Base-by-base conservation (phyloP, 2,113 vertebrate species). In the Formicarius rufipectus region DNA sequence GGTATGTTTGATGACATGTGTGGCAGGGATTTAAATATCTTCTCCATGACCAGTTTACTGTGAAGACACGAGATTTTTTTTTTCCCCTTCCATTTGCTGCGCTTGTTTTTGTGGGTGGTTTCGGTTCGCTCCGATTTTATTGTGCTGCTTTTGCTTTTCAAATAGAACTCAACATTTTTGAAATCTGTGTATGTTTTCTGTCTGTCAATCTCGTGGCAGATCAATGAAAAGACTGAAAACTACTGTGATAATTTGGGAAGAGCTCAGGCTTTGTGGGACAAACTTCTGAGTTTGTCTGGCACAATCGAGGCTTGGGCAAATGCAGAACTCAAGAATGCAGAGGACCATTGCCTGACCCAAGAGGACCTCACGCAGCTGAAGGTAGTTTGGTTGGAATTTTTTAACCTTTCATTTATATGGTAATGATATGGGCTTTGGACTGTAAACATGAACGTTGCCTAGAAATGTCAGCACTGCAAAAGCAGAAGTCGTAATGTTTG, bases 211-310 rank as follows among this genome's bases (percentile, higher is more conserved):
- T 72, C 40, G 13, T 84, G 95, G 25, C 64, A 99, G 99, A 97
- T 99, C 95, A 99, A 98, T n/a, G 99, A 99, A 94, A 99, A 99
- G 97, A 98, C 98, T 0, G 99, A 99, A 82, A 94, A 97, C 40
- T 98, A 98, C 72, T 96, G 98, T 95, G 99, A 99, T 87, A 99
- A 99, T 97, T 96, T 99, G 42, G 97, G 93, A 87, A 98, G 98
- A 94, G 99, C 98, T 53, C 97, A 98, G 97, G 98, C 98, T 96
- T 96, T 99, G 93, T 99, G 99, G 99, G 99, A 99, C 82, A 99
- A 99, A 93, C 98, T 99, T 95, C 97, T 98, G 59, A 95, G 97
- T 83, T 92, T 99, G 42, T 99, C 98, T 21, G 97, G 75, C 58
- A 98, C 97, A 15, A 94, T 99, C 6, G 98, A 99, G 0, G 84